These are phyloP conservation scores for Trigoniulus corallinus DNA, from an alignment of 1,140 invertebrate genomes.

Conservation along the genomic window DNA sequence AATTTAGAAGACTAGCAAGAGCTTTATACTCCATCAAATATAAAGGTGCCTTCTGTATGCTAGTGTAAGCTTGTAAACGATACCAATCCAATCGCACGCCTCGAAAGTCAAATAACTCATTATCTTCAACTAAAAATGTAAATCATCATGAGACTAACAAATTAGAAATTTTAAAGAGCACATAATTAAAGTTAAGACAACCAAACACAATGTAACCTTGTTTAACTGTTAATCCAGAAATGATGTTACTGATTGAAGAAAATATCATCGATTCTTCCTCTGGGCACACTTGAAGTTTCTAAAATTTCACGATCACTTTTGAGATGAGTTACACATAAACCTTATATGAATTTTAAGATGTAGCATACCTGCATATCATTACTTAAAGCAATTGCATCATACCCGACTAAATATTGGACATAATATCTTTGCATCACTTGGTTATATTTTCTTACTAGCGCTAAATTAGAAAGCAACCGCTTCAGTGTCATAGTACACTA, in stretches of 20 bases:
- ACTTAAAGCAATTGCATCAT: constrained; percentile 82
- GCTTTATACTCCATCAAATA: constrained; percentile 70
- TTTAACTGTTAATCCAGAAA: constrained; percentile 72
- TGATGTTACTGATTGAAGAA: constrained; percentile 78
- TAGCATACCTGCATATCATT: constrained; percentile 58
- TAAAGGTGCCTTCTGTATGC: constrained; percentile 62
- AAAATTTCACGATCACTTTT: background rate
- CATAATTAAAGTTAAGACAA: background rate
- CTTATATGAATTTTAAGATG: no score
- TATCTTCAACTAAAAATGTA: constrained; percentile 60
- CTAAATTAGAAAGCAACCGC: constrained; percentile 24
- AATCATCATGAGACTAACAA: background rate
- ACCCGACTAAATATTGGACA: constrained; percentile 88
- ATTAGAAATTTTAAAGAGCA: no score
- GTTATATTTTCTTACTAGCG: constrained; percentile 80
- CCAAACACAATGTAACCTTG: constrained; percentile 38
- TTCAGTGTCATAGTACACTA: background rate
- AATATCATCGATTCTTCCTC: constrained; percentile 92
- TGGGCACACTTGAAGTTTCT: constrained; percentile 42
- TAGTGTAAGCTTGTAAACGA: constrained; percentile 84
- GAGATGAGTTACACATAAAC: background rate
- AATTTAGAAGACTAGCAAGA: constrained; percentile 82
- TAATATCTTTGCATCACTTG: constrained; percentile 97
- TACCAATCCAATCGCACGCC: constrained; percentile 94
- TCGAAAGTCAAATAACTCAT: constrained; percentile 89